A percentile compares a stretch with the other conserved stretches of the same genome.
These are phyloP conservation scores for Gobius niger DNA, from an alignment of 2,113 vertebrate genomes.

Conservation along the genomic window DNA sequence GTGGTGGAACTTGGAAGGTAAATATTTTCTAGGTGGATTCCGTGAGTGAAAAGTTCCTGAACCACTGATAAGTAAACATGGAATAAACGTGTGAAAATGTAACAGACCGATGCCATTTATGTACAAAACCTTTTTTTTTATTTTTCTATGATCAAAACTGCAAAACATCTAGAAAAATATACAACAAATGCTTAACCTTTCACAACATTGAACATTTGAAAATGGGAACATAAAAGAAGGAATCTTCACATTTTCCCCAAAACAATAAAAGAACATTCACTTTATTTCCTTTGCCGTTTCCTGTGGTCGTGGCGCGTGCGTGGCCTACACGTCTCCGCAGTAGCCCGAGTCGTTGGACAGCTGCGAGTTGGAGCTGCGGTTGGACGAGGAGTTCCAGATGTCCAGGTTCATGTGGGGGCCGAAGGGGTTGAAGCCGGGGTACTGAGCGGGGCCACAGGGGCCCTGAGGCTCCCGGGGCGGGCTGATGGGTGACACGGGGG, in stretches of 20 bases:
- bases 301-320: conserved; percentile 47
- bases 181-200: conserved; percentile 81
- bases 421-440: conserved; percentile 92
- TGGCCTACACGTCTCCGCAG: conserved; percentile 87
- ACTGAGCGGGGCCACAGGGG: conserved; percentile 85
- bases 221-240: conserved; percentile 75
- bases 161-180: conserved; percentile 89
- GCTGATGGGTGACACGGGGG: conserved; percentile 81
- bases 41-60: too few species aligned
- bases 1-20: too few species aligned
- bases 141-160: conserved; percentile 81
- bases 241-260: conserved; percentile 79
- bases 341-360: conserved; percentile 94
- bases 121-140: conserved; percentile 81
- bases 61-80: too few species aligned
- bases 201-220: conserved; percentile 79
- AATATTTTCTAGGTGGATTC: too few species aligned
- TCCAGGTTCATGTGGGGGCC: conserved; percentile 98
- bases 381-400: conserved; percentile 94
- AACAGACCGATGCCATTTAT: conserved; percentile 42
- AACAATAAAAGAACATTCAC: conserved; percentile 87
- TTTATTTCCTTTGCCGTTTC: conserved; percentile 72
- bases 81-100: not conserved
- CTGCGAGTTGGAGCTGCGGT: conserved; percentile 89
- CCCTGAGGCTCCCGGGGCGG: conserved; percentile 77